Evolutionary conservation across 1,140 invertebrate genomes (phyloP), one percentile per base, ranked within the genome.

Genomic region (Trachymyrmex cornetzi): DNA sequence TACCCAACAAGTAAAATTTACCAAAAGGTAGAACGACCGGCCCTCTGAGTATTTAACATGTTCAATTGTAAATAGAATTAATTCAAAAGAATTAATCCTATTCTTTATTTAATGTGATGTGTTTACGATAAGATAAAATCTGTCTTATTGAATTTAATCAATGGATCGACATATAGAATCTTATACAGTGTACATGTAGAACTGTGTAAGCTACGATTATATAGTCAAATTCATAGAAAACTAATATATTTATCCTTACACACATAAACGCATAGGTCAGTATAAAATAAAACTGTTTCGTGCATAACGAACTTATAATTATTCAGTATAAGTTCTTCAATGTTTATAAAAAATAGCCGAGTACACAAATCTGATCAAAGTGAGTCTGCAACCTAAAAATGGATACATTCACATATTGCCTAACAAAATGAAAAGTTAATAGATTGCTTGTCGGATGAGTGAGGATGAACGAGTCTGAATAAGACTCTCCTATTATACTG

Each of bases 401-500:
- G 88, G 69, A 86, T 85, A 81, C 84, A 79, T 86, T 88, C 91
- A 87, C 87, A 91, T 92, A 92, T 92, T 92, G 90, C 87, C 89
- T 85, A 77, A 88, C 87, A 85, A 87, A 87, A 81, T 89, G 80
- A 91, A 92, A 93, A 92, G 91, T 93, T 91, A 93, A 94, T 89
- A 92, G 92, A 93, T 92, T 90, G 89, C 61, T 87, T 80, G 79
- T 77, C 85, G 22, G 44, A 16, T 34, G 38, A 53, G 7, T 38
- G 89, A 87, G 88, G 91, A 92, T 86, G 89, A 93, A 92, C 79
- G 67, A 67, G 57, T 82, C 85, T 86, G 89, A 93, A 92, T 77
- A 64, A 64, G 48, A 85, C 86, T 91, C 72, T 87, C 59, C 53
- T 91, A 72, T 87, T 63, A 34, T 84, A 87, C 88, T 88, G 77